A percentile compares a stretch with the other conserved stretches of the same genome.
Conservation (phyloP, 2,888 invertebrate species). For the Aricia artaxerxes region DNA sequence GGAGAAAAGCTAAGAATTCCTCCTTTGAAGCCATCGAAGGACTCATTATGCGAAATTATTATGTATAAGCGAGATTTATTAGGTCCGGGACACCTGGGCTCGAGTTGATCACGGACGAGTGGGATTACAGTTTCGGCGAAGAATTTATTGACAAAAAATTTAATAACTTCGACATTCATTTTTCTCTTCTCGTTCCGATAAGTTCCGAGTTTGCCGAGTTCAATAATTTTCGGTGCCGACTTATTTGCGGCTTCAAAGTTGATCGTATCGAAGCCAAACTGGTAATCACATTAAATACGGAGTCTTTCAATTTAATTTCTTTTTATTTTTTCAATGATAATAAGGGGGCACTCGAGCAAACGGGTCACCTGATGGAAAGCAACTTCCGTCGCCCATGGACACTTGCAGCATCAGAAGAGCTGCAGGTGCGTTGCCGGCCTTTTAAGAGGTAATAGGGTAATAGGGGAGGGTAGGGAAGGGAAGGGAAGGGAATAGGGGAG, state of each 20-base stretch:
- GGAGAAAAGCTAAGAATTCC: slow-evolving; percentile 49
- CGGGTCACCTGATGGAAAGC: no score
- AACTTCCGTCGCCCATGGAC: no score
- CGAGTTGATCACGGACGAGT: slow-evolving; percentile 25
- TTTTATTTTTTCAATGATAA: no score
- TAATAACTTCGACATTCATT: slow-evolving; percentile 15
- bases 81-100: slow-evolving; percentile 31
- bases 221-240: not conserved
- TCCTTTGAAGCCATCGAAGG: slow-evolving; percentile 48
- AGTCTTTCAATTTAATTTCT: no score
- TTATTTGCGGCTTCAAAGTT: not conserved
- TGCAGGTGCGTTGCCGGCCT: no score
- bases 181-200: not conserved
- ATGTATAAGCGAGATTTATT: slow-evolving; percentile 37
- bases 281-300: not conserved
- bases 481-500: no score
- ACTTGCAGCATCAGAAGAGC: no score
- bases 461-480: no score
- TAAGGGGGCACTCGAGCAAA: no score
- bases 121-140: not conserved
- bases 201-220: not conserved
- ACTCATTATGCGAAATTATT: slow-evolving; percentile 42
- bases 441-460: no score
- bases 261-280: not conserved
- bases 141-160: slow-evolving; percentile 27